Evolutionary conservation across 2,797 vertebrate genomes (phyloP), one percentile per base, ranked within the genome.

Genomic region (Bothrops alternatus): DNA sequence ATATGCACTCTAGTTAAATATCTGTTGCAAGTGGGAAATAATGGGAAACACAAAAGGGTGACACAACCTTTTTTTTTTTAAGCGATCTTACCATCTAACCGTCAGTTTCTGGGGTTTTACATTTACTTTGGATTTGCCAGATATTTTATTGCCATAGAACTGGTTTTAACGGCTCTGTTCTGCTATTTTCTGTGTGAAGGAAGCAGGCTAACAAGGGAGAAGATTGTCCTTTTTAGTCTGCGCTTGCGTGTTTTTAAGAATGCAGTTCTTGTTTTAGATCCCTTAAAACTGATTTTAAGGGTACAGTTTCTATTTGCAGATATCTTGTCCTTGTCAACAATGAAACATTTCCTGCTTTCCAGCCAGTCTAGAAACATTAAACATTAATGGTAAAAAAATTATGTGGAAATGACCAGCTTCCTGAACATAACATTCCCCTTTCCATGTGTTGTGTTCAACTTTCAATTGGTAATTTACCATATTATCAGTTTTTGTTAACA

Each of bases 311-410:
- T 86, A 87, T 93, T 88, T 90, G 50, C 94, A 90, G 96, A 94
- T 93, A 91, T 94, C 90, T 95, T 95, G 87, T 82, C 87, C 93
- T 73, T 95, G 89, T 93, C 0, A 0, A 0, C 93, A 95, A n/a
- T 92, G 95, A 96, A 97, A 63, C 96, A 96, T 96, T 97, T 97
- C 96, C 97, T 97, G 96, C 96, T 96, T 96, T 93, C 93, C 95
- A 93, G 94, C 82, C 94, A 95, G 87, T 37, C 58, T 78, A 90
- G 13, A 93, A 69, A 90, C 56, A 85, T 47, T 95, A 69, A 94
- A 26, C 94, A 87, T 93, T 95, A 91, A 86, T 63, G 91, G 11
- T 78, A 87, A 92, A 89, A n/a, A 93, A 94, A 93, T 96, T 1
- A 20, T 4, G 69, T 58, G 91, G 20, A 93, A 93, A 82, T 87